Percentiles rank a stretch among this genome's conserved stretches.
These are phyloP conservation scores for Acanthosoma haemorrhoidale DNA, from an alignment of 2,888 invertebrate species.

Conservation along the genomic window DNA sequence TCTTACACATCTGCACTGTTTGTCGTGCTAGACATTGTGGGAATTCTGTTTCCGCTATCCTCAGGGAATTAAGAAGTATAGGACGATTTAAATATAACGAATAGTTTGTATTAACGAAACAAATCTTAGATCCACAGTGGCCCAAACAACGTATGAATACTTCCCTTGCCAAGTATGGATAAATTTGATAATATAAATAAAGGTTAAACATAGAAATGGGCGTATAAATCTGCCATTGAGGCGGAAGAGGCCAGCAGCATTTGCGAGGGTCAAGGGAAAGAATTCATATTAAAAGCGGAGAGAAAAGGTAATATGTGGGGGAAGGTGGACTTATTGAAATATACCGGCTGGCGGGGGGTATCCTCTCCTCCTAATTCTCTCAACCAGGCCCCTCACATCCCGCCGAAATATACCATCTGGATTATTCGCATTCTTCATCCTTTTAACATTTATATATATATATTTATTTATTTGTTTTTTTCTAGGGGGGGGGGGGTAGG, in stretches of 20 bases:
- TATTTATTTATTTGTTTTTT: background rate
- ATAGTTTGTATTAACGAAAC: too few species aligned
- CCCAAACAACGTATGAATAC: too few species aligned
- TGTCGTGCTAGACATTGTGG: too few species aligned
- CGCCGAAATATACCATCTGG: constrained; percentile 4
- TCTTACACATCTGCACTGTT: too few species aligned
- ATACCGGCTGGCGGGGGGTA: background rate
- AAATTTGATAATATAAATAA: constrained; percentile 8
- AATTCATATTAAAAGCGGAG: constrained; percentile 31
- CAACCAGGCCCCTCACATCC: background rate
- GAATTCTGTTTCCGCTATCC: too few species aligned
- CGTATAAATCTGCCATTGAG: constrained; percentile 5
- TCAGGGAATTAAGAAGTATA: too few species aligned
- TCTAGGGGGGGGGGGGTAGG: too few species aligned
- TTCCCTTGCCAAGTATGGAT: too few species aligned
- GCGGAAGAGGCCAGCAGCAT: constrained; percentile 9
- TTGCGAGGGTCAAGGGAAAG: constrained; percentile 27
- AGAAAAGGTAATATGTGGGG: constrained; percentile 27
- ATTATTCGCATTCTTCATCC: constrained; percentile 2
- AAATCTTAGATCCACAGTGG: too few species aligned
- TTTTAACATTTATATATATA: background rate
- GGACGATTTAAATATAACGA: too few species aligned
- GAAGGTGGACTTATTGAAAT: constrained; percentile 22
- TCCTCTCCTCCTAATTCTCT: background rate
- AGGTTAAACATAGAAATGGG: constrained; percentile 13